Base-by-base conservation (phyloP, 2,113 vertebrate genomes). In the Bostrychus sinensis region DNA sequence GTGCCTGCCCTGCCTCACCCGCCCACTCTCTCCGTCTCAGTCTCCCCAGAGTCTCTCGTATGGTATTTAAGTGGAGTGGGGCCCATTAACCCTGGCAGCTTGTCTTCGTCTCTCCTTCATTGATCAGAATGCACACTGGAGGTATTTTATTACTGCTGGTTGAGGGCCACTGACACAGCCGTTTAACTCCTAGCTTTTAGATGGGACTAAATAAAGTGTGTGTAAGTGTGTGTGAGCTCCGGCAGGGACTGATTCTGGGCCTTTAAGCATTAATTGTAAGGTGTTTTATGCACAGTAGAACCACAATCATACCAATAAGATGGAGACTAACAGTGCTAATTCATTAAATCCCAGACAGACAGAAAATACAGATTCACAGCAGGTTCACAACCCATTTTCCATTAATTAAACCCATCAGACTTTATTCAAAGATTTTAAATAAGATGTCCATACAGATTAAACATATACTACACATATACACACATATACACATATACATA, bases 101-200 rank as follows among this genome's bases (percentile, higher is more conserved):
- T 91, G 91, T 90, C 84, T 87, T 86, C 88, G 88, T 89, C 83
- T 89, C 86, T 81, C 87, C 91, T 94, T 89, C 94, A 94, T 92
- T 94, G 94, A 95, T 95, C 94, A 94, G 91, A 93, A 93, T 90
- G 91, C 85, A 92, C 92, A 92, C 88, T 91, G 90, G 85, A 89
- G 86, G 91, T 92, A 92, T 91, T 93, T 91, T 92, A 90, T 91
- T 90, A 93, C 89, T 22, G 64, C 77, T 83, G 70, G 66, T 77
- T 73, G 76, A 75, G 75, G 66, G 64, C 70, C 69, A 80, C 77
- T 81, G 75, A 81, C 64, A 60, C 66, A 86, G 65, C 61, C 68
- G 34, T 81, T 88, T 84, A 82, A 67, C 64, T 72, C 69, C 77
- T 86, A 39, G 77, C 53, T 75, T 71, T 75, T 22, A 71, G 75